Conservation (phyloP, 2,797 vertebrate species). For the Rhinichthys osculus region DNA sequence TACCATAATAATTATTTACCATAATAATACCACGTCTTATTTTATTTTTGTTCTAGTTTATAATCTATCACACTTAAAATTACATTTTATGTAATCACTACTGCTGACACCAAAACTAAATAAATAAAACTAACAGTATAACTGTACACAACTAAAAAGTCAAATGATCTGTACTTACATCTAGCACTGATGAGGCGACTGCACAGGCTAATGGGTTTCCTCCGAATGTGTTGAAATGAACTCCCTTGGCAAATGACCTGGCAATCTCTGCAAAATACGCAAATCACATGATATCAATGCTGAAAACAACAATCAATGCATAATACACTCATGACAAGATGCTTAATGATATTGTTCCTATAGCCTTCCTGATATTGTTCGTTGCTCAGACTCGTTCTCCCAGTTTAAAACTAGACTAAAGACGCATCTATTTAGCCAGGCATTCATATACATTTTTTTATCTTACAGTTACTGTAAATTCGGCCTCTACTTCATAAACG, state of each 20-base stretch:
- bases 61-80: background rate
- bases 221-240: conserved; percentile 92
- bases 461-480: no score
- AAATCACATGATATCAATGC: background rate
- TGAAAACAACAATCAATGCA: background rate
- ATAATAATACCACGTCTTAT: background rate
- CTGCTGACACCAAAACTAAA: background rate
- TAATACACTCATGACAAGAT: background rate
- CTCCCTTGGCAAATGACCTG: conserved; percentile 74
- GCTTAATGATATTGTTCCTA: background rate
- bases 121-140: background rate
- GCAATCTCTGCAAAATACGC: conserved; percentile 84
- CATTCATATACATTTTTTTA: no score
- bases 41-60: background rate
- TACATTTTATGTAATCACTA: background rate
- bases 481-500: no score
- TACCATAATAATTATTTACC: background rate
- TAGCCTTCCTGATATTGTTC: no score
- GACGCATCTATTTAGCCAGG: no score
- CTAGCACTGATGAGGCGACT: conserved; percentile 87
- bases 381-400: no score
- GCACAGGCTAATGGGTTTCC: conserved; percentile 89
- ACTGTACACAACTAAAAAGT: background rate
- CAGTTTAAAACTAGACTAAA: no score
- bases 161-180: conserved; percentile 75